Conservation (phyloP, 2,113 vertebrate species). For the Malurus alboscapulatus region DNA sequence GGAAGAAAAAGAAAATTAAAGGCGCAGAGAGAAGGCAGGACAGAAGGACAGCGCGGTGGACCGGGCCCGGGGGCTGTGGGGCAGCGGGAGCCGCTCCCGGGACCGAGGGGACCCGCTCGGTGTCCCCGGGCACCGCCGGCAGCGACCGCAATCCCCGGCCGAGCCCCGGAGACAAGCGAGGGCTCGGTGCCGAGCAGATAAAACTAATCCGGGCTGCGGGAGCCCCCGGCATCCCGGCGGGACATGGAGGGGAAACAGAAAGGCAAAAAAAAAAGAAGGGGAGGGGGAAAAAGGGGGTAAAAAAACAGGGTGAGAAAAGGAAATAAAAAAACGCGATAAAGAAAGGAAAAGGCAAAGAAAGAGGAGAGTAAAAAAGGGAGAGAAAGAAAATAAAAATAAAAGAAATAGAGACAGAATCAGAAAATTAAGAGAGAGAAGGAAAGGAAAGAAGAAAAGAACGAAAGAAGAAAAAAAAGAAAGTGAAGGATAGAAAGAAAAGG, state of each 20-base stretch:
- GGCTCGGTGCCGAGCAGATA: background rate
- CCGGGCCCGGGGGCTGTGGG: background rate
- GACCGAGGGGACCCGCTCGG: background rate
- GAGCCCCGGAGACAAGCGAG: background rate
- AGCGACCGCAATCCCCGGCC: background rate
- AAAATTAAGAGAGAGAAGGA: background rate
- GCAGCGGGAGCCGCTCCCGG: background rate
- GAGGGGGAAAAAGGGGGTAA: too few species aligned
- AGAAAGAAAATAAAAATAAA: background rate
- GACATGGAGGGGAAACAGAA: background rate
- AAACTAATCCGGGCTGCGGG: background rate
- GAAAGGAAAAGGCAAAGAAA: background rate
- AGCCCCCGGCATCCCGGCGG: background rate
- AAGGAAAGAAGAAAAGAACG: background rate
- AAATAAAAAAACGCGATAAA: background rate
- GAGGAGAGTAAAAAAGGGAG: too few species aligned
- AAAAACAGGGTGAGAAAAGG: rapidly evolving
- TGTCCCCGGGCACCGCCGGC: background rate
- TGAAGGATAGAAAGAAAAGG: background rate
- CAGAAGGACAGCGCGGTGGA: background rate
- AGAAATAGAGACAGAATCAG: background rate
- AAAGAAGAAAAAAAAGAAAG: background rate
- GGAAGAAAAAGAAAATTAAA: background rate
- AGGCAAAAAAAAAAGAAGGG: too few species aligned
- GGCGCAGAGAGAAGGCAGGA: background rate